Evolutionary conservation across 1,140 invertebrate genomes (phyloP).

Genomic region (Olivierus martensii): DNA sequence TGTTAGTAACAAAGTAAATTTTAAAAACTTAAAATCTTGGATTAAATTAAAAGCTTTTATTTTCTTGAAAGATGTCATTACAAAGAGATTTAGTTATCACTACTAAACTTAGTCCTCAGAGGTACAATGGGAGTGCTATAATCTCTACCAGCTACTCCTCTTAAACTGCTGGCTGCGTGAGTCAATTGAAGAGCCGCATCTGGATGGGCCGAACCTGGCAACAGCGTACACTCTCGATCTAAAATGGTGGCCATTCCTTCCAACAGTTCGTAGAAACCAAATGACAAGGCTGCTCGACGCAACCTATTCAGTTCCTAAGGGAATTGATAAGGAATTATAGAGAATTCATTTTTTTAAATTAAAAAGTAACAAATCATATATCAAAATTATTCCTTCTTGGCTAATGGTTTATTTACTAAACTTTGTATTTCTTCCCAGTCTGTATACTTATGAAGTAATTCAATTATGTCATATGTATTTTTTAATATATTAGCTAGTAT

Average conservation of each 20-base stretch:
- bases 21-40: no score
- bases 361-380: neutral
- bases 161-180: conserved; percentile 61
- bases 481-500: no score
- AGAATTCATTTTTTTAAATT: neutral
- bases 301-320: conserved; percentile 76
- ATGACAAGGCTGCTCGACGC: conserved; percentile 67
- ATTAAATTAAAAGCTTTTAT: no score
- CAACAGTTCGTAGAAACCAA: conserved; percentile 54
- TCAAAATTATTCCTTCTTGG: no score
- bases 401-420: no score
- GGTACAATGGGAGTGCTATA: conserved; percentile 12
- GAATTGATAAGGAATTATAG: neutral
- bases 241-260: conserved; percentile 47
- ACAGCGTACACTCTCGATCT: conserved; percentile 71
- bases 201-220: conserved; percentile 61
- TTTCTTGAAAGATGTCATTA: no score
- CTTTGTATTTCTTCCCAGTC: no score
- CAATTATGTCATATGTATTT: no score
- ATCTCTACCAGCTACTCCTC: conserved; percentile 35
- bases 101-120: conserved; percentile 10
- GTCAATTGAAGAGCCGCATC: conserved; percentile 80
- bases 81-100: conserved; percentile 8
- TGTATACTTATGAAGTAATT: no score
- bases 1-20: no score